Percentiles rank a stretch among this genome's conserved stretches.
Evolutionary conservation across 1,140 invertebrate species (phyloP).

Genomic region (Lineus longissimus): DNA sequence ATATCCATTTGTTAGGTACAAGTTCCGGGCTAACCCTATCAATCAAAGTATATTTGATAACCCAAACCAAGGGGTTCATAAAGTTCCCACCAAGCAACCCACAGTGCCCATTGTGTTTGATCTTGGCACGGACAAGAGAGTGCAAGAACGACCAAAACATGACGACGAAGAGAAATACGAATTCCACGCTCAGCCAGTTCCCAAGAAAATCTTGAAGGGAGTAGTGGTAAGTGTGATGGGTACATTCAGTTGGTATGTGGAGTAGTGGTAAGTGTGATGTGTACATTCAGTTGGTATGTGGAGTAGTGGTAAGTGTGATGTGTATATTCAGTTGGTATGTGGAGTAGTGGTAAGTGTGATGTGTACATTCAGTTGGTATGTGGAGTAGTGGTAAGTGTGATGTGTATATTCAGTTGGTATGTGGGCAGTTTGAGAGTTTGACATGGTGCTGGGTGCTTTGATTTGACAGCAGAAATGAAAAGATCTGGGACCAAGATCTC

Average conservation of each 20-base stretch:
- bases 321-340: no score
- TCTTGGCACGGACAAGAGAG: constrained; percentile 24
- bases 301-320: no score
- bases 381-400: no score
- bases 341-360: no score
- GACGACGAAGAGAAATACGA: constrained; percentile 32
- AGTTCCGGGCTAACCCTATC: constrained; percentile 48
- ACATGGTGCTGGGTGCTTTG: no score
- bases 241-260: not conserved
- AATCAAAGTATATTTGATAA: constrained; percentile 41
- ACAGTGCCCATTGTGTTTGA: constrained; percentile 39
- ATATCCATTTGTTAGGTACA: constrained; percentile 27
- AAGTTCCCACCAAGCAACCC: constrained; percentile 30
- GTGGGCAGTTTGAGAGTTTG: no score
- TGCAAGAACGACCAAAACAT: constrained; percentile 7
- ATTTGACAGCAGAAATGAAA: no score
- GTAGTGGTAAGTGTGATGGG: constrained; percentile 40
- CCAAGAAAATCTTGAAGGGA: constrained; percentile 41
- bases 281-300: no score
- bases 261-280: no score
- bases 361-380: no score
- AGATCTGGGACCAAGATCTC: no score
- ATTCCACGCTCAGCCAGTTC: constrained; percentile 46
- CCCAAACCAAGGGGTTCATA: constrained; percentile 29
- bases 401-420: no score